Evolutionary conservation across 2,113 vertebrate genomes (phyloP).

Genomic region (Dasyurus viverrinus): DNA sequence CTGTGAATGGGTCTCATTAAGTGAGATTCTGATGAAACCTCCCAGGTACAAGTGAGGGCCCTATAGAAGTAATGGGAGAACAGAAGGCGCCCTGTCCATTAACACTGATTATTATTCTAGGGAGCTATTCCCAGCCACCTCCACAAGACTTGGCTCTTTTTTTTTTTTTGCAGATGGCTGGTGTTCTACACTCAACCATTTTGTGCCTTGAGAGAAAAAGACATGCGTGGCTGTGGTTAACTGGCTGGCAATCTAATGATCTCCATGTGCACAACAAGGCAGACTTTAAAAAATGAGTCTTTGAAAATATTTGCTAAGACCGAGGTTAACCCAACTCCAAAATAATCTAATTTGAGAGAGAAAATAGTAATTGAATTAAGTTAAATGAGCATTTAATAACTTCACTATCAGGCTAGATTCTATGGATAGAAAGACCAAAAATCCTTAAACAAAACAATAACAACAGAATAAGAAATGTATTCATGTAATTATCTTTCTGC

Average conservation of each 20-base stretch:
- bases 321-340: neutral
- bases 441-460: neutral
- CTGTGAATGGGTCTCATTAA: conserved; percentile 78
- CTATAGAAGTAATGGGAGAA: conserved; percentile 75
- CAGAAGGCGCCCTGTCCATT: conserved; percentile 81
- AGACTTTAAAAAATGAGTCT: conserved; percentile 67
- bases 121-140: conserved; percentile 58
- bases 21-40: conserved; percentile 77
- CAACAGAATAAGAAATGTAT: neutral
- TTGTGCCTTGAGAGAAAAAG: conserved; percentile 60
- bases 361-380: neutral
- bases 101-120: conserved; percentile 76
- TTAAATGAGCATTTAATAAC: neutral
- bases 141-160: conserved; percentile 74
- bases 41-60: conserved; percentile 74
- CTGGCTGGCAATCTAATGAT: neutral
- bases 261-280: conserved; percentile 63
- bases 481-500: neutral
- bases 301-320: conserved; percentile 54
- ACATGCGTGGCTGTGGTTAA: conserved; percentile 56
- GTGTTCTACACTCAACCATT: conserved; percentile 61
- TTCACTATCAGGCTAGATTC: neutral
- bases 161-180: conserved; percentile 63
- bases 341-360: neutral
- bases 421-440: neutral